A percentile compares a stretch with the other conserved stretches of the same genome.
phyloP scores from a whole-genome alignment of 2,797 vertebrate genomes.

The Danio aesculapii region DNA sequence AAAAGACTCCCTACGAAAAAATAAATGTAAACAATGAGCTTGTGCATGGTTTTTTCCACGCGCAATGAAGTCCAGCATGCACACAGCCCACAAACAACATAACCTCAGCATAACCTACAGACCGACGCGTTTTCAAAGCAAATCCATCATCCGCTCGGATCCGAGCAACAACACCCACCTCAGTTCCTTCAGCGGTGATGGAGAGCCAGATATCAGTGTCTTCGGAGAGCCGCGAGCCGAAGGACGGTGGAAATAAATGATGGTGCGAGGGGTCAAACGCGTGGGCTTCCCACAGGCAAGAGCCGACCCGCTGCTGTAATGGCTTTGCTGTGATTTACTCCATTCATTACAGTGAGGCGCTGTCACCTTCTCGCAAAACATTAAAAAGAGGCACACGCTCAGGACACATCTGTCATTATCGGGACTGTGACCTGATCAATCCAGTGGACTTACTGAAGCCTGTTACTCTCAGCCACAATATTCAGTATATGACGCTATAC shows the following conservation, averaged over 20 bases:
- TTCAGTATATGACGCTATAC: too few species aligned
- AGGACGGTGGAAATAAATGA: conserved; percentile 39
- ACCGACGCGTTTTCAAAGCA: conserved; percentile 10
- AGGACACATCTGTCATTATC: conserved; percentile 34
- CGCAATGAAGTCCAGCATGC: neutral
- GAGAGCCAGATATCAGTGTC: conserved; percentile 1
- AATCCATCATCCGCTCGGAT: conserved; percentile 16
- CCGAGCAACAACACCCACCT: conserved; percentile 22
- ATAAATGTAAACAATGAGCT: neutral
- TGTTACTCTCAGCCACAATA: neutral
- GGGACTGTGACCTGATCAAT: conserved; percentile 52
- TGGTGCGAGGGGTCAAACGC: conserved; percentile 9
- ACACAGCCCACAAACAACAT: conserved; percentile 21
- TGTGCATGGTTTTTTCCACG: neutral
- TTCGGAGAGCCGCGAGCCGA: conserved; percentile 12
- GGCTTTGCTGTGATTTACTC: conserved; percentile 47
- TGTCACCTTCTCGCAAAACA: conserved; percentile 45
- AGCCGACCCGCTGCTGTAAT: conserved; percentile 8
- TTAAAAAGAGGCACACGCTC: conserved; percentile 3
- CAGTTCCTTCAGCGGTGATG: conserved; percentile 1
- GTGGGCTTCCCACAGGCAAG: conserved; percentile 13
- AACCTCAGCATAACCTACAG: conserved; percentile 14
- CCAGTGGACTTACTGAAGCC: conserved; percentile 26
- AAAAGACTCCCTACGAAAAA: too few species aligned
- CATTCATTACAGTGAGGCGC: conserved; percentile 42